Conservation (phyloP, 2,797 vertebrate genomes). For the Lates japonicus region DNA sequence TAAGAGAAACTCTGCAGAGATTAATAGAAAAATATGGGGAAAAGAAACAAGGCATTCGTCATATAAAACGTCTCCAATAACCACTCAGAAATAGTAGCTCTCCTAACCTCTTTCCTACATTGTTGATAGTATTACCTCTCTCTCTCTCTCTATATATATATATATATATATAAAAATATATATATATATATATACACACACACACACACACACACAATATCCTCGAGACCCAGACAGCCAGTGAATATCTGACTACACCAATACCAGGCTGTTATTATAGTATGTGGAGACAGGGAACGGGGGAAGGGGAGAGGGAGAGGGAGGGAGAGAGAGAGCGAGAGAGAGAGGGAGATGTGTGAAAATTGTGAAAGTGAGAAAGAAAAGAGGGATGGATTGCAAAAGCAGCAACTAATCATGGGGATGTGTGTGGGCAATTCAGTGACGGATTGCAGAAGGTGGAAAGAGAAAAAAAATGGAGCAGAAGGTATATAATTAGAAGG, state of each 20-base stretch:
- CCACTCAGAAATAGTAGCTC: constrained; percentile 60
- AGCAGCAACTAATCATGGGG: not conserved
- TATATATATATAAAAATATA: no score
- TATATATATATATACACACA: constrained; percentile 5
- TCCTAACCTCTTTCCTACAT: constrained; percentile 38
- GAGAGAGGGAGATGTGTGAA: not conserved
- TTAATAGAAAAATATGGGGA: not conserved
- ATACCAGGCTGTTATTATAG: constrained; percentile 47
- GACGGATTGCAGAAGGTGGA: not conserved
- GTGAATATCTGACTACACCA: constrained; percentile 64
- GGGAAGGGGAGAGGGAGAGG: not conserved
- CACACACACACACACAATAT: constrained; percentile 19
- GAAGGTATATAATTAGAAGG: constrained; percentile 1
- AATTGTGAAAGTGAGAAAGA: not conserved
- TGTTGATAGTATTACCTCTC: no score
- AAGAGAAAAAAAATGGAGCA: constrained; percentile 6
- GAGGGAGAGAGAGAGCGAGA: not conserved
- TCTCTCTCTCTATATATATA: no score
- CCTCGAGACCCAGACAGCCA: constrained; percentile 38
- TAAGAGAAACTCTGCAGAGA: not conserved
- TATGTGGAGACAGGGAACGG: constrained; percentile 7
- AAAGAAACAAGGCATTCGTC: constrained; percentile 3
- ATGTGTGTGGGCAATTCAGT: not conserved
- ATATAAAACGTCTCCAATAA: constrained; percentile 46
- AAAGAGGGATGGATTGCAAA: not conserved